Base-by-base conservation (phyloP, 2,113 vertebrate species). In the Steatornis caripensis region DNA sequence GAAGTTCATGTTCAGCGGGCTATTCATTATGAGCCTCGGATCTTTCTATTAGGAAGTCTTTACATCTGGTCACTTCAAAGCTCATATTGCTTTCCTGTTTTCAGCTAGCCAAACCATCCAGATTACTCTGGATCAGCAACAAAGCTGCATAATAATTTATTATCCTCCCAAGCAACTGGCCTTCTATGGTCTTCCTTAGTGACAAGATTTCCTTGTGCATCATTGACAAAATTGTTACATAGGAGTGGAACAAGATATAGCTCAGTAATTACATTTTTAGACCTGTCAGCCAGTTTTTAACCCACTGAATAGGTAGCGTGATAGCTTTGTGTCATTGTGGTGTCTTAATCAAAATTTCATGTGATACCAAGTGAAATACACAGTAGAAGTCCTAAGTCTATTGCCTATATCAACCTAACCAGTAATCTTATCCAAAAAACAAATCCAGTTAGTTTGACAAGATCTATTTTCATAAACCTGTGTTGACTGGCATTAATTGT, bases 401-500 rank as follows among this genome's bases (percentile, higher is more conserved):
- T 91, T 95, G 83, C 91, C 62, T 85, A 32, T 79, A 93, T 80
- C 82, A 96, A 74, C 71, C 49, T 93, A 96, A 96, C 87, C 78
- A 66, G 90, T 93, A 96, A 96, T 96, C 95, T 97, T 87, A 95
- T 36, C 77, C 34, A 86, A 88, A 95, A 96, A 88, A 95, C 34
- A 91, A 87, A 95, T 96, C 90, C 93, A 85, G 87, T 93, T 95
- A 93, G 36, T 83, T 95, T 96, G 95, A 96, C 93, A 95, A 93
- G 90, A 94, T 88, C 82, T 93, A 34, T 87, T 97, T 96, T 95
- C 85, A 87, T 94, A 96, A 96, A 94, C 91, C 71, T 5, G 2
- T 91, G 93, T 96, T 97, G 96, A 97, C 87, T 96, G 95, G 95
- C 96, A 93, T 93, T 96, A 94, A 96, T 97, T 96, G 77, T 94